Percentiles rank a stretch among this genome's conserved stretches.
phyloP scores from a whole-genome alignment of 1,140 invertebrate species.

The Campoletis sonorensis region DNA sequence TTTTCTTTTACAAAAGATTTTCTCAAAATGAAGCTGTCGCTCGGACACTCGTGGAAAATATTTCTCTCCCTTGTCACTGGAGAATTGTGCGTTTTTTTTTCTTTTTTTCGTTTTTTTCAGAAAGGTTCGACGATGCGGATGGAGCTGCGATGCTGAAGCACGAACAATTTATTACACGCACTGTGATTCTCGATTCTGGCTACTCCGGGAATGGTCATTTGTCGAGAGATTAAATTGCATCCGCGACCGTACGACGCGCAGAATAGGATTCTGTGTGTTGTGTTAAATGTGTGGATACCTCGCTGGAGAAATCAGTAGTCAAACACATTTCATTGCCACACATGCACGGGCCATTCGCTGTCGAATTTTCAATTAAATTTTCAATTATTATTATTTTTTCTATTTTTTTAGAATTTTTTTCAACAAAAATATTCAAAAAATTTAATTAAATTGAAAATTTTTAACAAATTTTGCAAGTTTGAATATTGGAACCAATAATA shows the following conservation, averaged over 20 bases:
- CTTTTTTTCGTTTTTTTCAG: too few relatives aligned
- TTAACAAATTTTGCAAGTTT: too few relatives aligned
- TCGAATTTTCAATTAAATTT: too few relatives aligned
- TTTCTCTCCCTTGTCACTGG: not conserved
- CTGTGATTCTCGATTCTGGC: constrained; percentile 41
- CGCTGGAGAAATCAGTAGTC: not conserved
- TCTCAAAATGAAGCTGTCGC: too few relatives aligned
- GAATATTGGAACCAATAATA: too few relatives aligned
- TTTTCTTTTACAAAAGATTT: too few relatives aligned
- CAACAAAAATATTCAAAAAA: too few relatives aligned
- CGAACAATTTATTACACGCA: constrained; percentile 48
- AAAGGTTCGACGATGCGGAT: too few relatives aligned
- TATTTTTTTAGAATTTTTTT: too few relatives aligned
- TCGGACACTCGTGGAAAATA: too few relatives aligned
- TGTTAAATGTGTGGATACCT: constrained; percentile 5
- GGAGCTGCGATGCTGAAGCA: not conserved
- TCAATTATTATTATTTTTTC: too few relatives aligned
- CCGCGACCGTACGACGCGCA: constrained; percentile 6
- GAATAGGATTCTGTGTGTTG: not conserved
- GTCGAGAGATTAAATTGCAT: constrained; percentile 56
- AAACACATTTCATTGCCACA: not conserved
- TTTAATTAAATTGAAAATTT: too few relatives aligned
- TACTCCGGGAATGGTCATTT: constrained; percentile 46
- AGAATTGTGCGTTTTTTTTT: not conserved
- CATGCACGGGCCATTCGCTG: not conserved